Base-by-base conservation (phyloP, 2,113 vertebrate genomes). In the Psittacus erithacus region DNA sequence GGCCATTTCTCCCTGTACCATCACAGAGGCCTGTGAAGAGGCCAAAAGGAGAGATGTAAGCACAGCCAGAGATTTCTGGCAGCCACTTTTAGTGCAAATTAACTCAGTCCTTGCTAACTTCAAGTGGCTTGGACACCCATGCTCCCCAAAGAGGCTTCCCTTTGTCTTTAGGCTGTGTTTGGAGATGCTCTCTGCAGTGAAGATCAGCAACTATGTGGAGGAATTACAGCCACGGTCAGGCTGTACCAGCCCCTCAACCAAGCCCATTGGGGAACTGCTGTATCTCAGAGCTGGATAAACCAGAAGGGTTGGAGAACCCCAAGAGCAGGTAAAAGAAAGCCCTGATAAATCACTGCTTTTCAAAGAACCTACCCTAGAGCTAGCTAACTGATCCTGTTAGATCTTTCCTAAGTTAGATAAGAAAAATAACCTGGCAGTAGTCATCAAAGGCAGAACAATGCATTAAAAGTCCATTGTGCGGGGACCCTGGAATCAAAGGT, bases 341-440 rank as follows among this genome's bases (percentile, higher is more conserved):
- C 80, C 57, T 96, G 52, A 84, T 92, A 95, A 97, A 94, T 94
- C 86, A 94, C 90, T 96, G 86, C 90, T 88, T 97, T 96, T 96
- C 95, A 94, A 96, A 96, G 96, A 94, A 96, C 83, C 90, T 96
- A 93, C 80, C 90, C 90, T 27, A 65, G 35, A 94, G 93, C 96
- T 91, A 92, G 65, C 74, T 94, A 91, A 93, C 92, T 91, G 95
- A 96, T 93, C 90, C 88, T 95, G 82, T 93, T 92, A 96, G 95
- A 96, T 97, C 88, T 94, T 90, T 62, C 38, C 47, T 91, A 46
- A 89, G 86, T 82, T 81, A 96, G 93, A 94, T 95, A 96, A 96
- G 92, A 90, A 93, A 91, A 93, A 94, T 68, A 95, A 93, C 57
- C 96, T 96, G 95, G 95, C 90, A 96, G 67, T 25, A 93, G 57